Conservation (phyloP, 2,113 vertebrate species). For the Rhabdomys dilectus region DNA sequence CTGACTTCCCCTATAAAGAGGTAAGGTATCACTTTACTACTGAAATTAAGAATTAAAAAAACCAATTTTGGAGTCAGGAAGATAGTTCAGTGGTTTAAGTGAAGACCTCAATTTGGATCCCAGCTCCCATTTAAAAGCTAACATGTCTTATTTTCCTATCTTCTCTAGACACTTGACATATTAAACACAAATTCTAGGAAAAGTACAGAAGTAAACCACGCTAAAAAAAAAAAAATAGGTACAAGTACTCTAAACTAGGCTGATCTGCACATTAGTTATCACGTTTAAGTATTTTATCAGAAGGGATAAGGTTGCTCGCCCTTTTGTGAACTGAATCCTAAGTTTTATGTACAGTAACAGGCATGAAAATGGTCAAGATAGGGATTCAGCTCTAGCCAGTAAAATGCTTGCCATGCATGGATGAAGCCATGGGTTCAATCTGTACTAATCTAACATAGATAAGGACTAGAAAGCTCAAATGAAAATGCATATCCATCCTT, state of each 20-base stretch:
- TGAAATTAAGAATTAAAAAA: slow-evolving; percentile 59
- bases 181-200: slow-evolving; percentile 4
- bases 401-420: background rate
- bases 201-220: slow-evolving; percentile 10
- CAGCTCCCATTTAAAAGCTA: background rate
- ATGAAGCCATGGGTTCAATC: background rate
- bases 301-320: slow-evolving; percentile 34
- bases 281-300: background rate
- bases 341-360: slow-evolving; percentile 34
- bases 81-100: background rate
- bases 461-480: slow-evolving; percentile 45
- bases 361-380: slow-evolving; percentile 32
- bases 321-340: slow-evolving; percentile 8
- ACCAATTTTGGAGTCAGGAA: background rate
- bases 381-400: background rate
- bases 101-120: background rate
- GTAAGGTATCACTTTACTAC: background rate
- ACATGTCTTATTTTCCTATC: slow-evolving; percentile 19
- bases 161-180: slow-evolving; percentile 11
- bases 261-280: slow-evolving; percentile 27
- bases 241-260: slow-evolving; percentile 7
- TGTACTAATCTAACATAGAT: background rate
- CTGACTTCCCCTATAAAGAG: background rate
- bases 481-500: slow-evolving; percentile 42
- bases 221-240: background rate